Evolutionary conservation across 2,113 vertebrate genomes (phyloP), one percentile per base, ranked within the genome.

Genomic region (Tringa solitaria): DNA sequence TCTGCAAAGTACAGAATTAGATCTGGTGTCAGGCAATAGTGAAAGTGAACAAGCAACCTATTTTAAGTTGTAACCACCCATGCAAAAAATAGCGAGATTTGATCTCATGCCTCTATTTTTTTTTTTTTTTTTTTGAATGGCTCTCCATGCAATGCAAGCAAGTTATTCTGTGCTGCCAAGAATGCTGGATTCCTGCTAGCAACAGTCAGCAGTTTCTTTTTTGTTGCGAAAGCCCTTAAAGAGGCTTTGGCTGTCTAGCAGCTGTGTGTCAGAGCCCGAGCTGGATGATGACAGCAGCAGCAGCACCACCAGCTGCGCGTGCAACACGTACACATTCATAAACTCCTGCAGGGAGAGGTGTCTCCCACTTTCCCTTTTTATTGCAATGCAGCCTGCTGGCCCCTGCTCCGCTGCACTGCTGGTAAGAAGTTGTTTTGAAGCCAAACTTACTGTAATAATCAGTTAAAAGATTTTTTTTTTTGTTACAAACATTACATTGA

Each of bases 131-230:
- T 68, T 75, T 4, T 14, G 5, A 87, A 60, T 69, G 26, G 10
- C 35, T 65, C 32, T 75, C 35, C 60, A 51, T 0, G 9, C 33
- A 93, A 67, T 24, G 76, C 16, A 80, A 85, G 30, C 50, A 81
- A 92, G 18, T 75, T 64, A 64, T 14, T 56, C 60, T 18, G 14
- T 18, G 51, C 39, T 89, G 82, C 84, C 64, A 90, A 90, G 90
- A 96, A 92, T 45, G 33, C 39, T 64, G 41, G 56, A 87, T 85
- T 97, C 70, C 82, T 84, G 19, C 37, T 51, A 56, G 80, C 64
- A 92, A 41, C 8, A 92, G 65, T 95, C 92, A 96, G 70, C 14
- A 32, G 61, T 85, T 95, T 78, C 72, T 70, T 79, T 84, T 60
- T 21, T 37, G 76, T 61, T 80, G 63, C 2, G 1, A 84, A 95